Conservation (phyloP, 2,888 invertebrate genomes). For the Athalia circularis region DNA sequence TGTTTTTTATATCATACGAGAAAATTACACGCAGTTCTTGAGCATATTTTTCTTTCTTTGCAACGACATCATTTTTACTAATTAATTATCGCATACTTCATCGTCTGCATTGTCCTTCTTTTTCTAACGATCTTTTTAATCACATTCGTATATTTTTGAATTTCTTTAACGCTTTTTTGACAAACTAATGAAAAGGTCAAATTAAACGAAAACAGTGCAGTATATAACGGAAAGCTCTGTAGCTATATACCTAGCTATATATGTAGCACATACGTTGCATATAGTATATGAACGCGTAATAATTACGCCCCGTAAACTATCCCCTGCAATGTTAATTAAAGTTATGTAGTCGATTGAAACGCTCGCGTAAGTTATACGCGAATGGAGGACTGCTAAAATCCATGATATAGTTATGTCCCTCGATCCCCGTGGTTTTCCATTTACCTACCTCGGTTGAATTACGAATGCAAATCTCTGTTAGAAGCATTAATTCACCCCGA, state of each 20-base stretch:
- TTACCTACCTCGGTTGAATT: not conserved
- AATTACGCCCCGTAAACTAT: not conserved
- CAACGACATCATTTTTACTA: slow-evolving; percentile 14
- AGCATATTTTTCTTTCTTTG: slow-evolving; percentile 14
- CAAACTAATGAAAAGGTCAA: too few species aligned
- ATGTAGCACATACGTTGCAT: too few species aligned
- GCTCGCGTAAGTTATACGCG: not conserved
- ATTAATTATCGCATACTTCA: too few species aligned
- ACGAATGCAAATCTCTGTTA: slow-evolving; percentile 16
- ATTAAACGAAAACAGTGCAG: too few species aligned
- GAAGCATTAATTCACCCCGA: slow-evolving; percentile 11
- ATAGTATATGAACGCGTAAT: too few species aligned
- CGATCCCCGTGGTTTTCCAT: not conserved
- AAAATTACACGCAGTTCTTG: slow-evolving; percentile 45
- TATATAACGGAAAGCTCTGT: too few species aligned
- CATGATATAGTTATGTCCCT: not conserved
- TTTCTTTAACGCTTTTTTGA: too few species aligned
- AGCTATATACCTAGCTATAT: too few species aligned
- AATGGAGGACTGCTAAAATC: slow-evolving; percentile 1
- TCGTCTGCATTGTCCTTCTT: too few species aligned
- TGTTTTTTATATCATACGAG: slow-evolving; percentile 39
- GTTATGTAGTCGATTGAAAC: not conserved
- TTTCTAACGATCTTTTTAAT: too few species aligned
- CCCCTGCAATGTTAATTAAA: slow-evolving; percentile 2
- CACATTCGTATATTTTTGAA: too few species aligned